Conservation (phyloP, 2,113 vertebrate genomes). For the Hippocampus mohnikei region DNA sequence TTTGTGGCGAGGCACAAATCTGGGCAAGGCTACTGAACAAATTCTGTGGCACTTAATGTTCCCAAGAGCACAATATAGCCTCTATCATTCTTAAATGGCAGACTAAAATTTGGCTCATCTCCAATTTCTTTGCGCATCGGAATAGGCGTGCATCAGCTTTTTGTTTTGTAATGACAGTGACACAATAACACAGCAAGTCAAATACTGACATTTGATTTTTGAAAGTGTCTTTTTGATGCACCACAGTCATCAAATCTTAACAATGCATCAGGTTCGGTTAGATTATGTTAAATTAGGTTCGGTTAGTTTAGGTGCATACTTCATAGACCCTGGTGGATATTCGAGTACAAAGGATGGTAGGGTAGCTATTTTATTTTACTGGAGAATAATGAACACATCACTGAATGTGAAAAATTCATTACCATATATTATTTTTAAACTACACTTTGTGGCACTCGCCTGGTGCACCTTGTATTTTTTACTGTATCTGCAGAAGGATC, state of each 20-base stretch:
- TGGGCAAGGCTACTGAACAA: constrained; percentile 4
- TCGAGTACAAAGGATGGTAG: too few relatives aligned
- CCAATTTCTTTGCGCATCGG: background rate
- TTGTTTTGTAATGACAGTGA: background rate
- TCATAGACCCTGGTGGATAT: too few relatives aligned
- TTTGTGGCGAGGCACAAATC: constrained; percentile 10
- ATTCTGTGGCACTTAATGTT: background rate
- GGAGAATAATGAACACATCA: background rate
- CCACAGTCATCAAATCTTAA: background rate
- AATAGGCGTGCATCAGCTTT: background rate
- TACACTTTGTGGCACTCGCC: background rate
- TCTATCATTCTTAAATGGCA: constrained; percentile 2
- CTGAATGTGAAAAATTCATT: background rate
- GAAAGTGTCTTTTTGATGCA: background rate
- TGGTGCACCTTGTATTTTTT: background rate
- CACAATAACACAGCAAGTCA: background rate
- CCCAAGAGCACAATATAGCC: background rate
- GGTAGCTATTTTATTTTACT: too few relatives aligned
- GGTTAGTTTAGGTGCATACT: too few relatives aligned
- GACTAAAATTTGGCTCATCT: constrained; percentile 5
- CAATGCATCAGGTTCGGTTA: background rate
- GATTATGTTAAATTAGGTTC: too few relatives aligned
- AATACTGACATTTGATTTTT: background rate
- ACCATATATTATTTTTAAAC: background rate
- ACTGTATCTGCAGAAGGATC: background rate